Evolutionary conservation across 2,797 vertebrate genomes (phyloP), one percentile per base, ranked within the genome.

Genomic region (Phaenicophaeus curvirostris): DNA sequence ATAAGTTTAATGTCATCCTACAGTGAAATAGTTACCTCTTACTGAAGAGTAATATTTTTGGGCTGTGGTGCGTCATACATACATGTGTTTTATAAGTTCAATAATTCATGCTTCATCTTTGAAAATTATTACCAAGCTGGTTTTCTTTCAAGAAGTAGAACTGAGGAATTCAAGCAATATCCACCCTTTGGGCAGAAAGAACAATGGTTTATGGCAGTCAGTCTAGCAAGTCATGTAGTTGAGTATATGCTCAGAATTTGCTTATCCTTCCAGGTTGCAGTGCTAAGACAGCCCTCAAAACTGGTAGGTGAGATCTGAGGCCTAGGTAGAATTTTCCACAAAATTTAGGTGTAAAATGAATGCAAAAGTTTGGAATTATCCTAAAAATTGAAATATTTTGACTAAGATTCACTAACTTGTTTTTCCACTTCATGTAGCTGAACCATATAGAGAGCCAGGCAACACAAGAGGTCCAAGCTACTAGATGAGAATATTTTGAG

Each of bases 81-180:
- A 83, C 72, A 3, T 55, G 79, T 5, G 30, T 55, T 90, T 75
- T 85, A 3, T 75, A 58, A 33, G 42, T 92, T 92, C 39, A 69
- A 73, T 83, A 85, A 80, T 62, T 95, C 79, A 41, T 23, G 41
- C 66, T 87, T 91, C 75, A 91, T 90, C 75, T 95, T 75, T 89
- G 89, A 91, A 89, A 87, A 19, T 30, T 18, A 71, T 15, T 59
- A 17, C 66, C 89, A 77, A 35, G 46, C 55, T 61, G 81, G 21
- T 85, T 92, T 72, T 93, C 37, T 87, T 89, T 31, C 75, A 83
- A 82, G 91, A 82, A 61, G 91, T 61, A 90, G 87, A 96, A 73
- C 59, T 93, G 90, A 94, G 93, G 54, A 93, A 82, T 87, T 90
- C 14, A 62, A 77, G 87, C 78, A 74, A 21, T 79, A 31, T 31